Evolutionary conservation across 2,113 vertebrate species (phyloP).

Genomic region (Paraplagusia blochii): DNA sequence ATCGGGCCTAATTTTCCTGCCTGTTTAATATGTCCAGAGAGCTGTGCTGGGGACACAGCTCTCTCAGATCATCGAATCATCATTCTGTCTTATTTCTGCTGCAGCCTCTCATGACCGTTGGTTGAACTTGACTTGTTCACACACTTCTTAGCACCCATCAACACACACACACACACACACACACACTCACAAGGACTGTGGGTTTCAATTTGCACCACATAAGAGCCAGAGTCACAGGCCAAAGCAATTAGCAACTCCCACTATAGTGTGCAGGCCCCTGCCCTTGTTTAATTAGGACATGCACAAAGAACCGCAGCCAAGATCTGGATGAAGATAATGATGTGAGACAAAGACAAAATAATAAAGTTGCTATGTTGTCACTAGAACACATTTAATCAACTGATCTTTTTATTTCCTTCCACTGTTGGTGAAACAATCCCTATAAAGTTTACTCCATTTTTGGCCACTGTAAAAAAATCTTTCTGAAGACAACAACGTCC

Average conservation of each 20-base stretch:
- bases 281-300: background rate
- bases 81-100: background rate
- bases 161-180: background rate
- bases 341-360: background rate
- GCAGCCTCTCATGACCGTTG: conserved; percentile 18
- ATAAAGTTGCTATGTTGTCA: too few species aligned
- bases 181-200: conserved; percentile 6
- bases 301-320: background rate
- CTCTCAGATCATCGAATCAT: background rate
- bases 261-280: background rate
- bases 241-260: conserved; percentile 21
- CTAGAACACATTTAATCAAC: too few species aligned
- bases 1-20: background rate
- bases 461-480: too few species aligned
- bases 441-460: too few species aligned
- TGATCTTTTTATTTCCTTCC: conserved; percentile 2
- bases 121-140: conserved; percentile 29
- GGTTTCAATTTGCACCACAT: conserved; percentile 31
- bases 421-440: background rate
- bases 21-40: background rate
- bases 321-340: too few species aligned
- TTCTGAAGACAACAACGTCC: background rate
- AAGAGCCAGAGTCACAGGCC: conserved; percentile 19
- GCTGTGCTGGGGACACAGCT: background rate
- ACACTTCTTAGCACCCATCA: conserved; percentile 16